These are phyloP conservation scores for Acleris emargana DNA, from an alignment of 2,888 invertebrate species.

Conservation along the genomic window DNA sequence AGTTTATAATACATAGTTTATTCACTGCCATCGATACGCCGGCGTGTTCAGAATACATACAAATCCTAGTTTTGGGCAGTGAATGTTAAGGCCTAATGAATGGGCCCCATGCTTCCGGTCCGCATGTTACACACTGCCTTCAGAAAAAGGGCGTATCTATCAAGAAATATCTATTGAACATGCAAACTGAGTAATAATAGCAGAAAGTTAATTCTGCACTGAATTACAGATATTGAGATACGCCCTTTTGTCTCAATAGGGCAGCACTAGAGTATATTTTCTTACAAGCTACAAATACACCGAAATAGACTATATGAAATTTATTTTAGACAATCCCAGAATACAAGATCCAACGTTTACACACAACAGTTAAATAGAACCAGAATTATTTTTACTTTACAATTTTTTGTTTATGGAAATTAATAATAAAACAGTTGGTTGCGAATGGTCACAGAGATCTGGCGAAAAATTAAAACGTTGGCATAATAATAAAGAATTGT, in stretches of 20 bases:
- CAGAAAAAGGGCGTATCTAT: too few relatives aligned
- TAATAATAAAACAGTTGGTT: conserved; percentile 68
- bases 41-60: background rate
- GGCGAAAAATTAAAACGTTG: conserved; percentile 78
- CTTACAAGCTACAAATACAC: conserved; percentile 72
- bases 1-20: too few relatives aligned
- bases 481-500: conserved; percentile 73
- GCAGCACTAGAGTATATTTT: conserved; percentile 77
- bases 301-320: conserved; percentile 77
- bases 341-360: conserved; percentile 84
- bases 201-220: too few relatives aligned
- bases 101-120: conserved; percentile 52
- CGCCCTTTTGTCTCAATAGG: too few relatives aligned
- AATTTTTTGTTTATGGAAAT: conserved; percentile 44
- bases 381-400: conserved; percentile 59
- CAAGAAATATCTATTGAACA: too few relatives aligned
- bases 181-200: too few relatives aligned
- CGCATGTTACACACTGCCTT: conserved; percentile 64
- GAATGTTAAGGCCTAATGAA: conserved; percentile 25
- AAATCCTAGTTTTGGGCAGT: conserved; percentile 5
- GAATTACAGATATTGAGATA: too few relatives aligned
- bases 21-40: too few relatives aligned
- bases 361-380: conserved; percentile 67
- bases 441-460: conserved; percentile 79
- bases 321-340: conserved; percentile 82